Conservation (phyloP, 2,113 vertebrate genomes). For the Vanacampus margaritifer region DNA sequence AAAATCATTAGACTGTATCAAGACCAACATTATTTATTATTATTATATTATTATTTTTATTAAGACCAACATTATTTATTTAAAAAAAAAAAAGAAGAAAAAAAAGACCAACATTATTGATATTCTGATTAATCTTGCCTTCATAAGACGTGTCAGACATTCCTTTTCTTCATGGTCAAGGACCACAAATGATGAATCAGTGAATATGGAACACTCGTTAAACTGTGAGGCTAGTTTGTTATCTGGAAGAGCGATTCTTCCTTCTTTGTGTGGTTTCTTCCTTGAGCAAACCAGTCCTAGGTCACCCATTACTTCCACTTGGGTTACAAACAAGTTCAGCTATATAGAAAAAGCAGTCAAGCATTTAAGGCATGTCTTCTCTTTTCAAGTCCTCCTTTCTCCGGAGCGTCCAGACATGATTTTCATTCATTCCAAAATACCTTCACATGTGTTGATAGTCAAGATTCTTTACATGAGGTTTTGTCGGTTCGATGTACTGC, state of each 20-base stretch:
- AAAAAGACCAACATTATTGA: background rate
- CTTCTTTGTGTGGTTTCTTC: background rate
- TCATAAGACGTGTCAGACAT: too few relatives aligned
- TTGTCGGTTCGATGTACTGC: background rate
- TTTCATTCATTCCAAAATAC: background rate
- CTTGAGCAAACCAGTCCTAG: slow-evolving; percentile 1
- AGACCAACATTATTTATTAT: background rate
- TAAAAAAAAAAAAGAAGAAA: too few relatives aligned
- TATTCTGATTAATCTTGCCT: background rate
- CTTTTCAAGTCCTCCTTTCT: background rate
- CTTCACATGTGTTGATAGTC: background rate
- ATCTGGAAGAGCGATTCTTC: background rate
- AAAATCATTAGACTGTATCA: too few relatives aligned
- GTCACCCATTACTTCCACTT: slow-evolving; percentile 39
- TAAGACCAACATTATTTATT: too few relatives aligned
- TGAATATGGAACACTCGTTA: background rate
- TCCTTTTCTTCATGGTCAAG: too few relatives aligned
- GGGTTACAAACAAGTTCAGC: slow-evolving; percentile 23
- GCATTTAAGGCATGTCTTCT: background rate
- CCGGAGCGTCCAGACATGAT: background rate
- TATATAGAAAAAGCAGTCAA: slow-evolving; percentile 19
- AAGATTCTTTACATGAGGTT: slow-evolving; percentile 5
- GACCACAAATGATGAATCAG: background rate
- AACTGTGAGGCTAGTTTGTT: background rate
- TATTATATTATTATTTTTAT: too few relatives aligned